phyloP scores from a whole-genome alignment of 2,888 invertebrate species.

The Chrysolina americana region DNA sequence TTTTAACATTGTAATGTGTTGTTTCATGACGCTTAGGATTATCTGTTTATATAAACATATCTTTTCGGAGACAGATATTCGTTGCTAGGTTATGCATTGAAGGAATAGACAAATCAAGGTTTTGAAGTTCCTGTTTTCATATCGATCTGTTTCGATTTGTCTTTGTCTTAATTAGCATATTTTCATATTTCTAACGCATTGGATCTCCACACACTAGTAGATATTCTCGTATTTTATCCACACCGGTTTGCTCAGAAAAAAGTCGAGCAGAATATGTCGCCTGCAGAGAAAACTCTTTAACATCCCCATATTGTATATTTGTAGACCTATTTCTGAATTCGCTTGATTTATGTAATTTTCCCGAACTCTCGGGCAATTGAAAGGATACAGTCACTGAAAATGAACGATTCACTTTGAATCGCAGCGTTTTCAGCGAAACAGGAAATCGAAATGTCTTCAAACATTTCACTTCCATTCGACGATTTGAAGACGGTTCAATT shows the following conservation, averaged over 20 bases:
- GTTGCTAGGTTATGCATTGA: too few species aligned
- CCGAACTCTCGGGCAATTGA: conserved; percentile 13
- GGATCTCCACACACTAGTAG: too few species aligned
- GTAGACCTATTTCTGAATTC: conserved; percentile 14
- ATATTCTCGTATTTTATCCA: too few species aligned
- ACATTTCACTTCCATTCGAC: conserved; percentile 6
- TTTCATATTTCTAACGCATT: too few species aligned
- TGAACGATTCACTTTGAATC: conserved; percentile 22
- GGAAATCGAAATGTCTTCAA: conserved; percentile 29
- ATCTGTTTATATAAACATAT: too few species aligned
- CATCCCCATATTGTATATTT: conserved; percentile 14
- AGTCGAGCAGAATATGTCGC: not conserved
- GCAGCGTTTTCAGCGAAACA: conserved; percentile 2
- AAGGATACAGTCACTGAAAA: conserved; percentile 13
- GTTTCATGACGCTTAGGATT: too few species aligned
- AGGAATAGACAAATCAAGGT: too few species aligned
- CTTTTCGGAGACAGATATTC: too few species aligned
- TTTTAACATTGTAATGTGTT: too few species aligned
- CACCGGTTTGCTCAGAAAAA: not conserved
- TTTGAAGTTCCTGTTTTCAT: too few species aligned
- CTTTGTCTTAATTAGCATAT: too few species aligned
- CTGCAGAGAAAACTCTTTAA: conserved; percentile 4
- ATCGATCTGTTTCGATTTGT: too few species aligned
- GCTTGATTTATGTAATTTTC: conserved; percentile 27
- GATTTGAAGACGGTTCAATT: not conserved